phyloP scores from a whole-genome alignment of 2,888 invertebrate genomes.

The Hermaeophaga mercurialis region DNA sequence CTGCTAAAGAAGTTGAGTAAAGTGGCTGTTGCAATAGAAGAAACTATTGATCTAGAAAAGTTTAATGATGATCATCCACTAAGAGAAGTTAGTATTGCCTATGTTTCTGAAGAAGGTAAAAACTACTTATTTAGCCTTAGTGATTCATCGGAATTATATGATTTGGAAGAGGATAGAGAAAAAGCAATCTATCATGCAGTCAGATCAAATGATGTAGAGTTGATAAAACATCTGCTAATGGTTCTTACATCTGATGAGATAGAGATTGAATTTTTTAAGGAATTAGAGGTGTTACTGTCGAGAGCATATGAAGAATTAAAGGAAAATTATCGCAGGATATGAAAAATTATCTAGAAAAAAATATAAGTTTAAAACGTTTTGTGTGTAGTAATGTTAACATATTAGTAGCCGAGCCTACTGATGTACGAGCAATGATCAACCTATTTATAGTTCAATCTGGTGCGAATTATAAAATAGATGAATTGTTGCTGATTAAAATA shows the following conservation, averaged over 20 bases:
- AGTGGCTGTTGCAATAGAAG: conserved; percentile 4
- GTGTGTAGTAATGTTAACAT: no score
- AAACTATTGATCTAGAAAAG: conserved; percentile 4
- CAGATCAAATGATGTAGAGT: conserved; percentile 1
- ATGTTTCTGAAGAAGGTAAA: background rate
- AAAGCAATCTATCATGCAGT: conserved; percentile 4
- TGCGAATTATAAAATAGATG: conserved; percentile 1
- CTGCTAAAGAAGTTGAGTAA: conserved; percentile 2
- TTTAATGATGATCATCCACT: conserved; percentile 6
- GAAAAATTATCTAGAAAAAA: conserved; percentile 4
- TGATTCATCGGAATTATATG: background rate
- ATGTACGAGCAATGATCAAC: conserved; percentile 1
- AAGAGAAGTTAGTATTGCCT: conserved; percentile 4
- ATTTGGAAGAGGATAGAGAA: conserved; percentile 1
- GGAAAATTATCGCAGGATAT: conserved; percentile 1
- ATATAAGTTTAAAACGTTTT: conserved; percentile 3
- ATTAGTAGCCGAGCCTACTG: conserved; percentile 1
- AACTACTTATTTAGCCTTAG: conserved; percentile 1
- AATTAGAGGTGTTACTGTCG: conserved; percentile 1
- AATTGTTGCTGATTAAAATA: background rate
- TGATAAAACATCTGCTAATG: conserved; percentile 2
- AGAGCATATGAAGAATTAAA: background rate
- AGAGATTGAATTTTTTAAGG: background rate
- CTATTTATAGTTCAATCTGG: background rate
- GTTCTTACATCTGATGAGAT: background rate